Conservation (phyloP, 2,797 vertebrate species). For the Pangasius mekongensis region DNA sequence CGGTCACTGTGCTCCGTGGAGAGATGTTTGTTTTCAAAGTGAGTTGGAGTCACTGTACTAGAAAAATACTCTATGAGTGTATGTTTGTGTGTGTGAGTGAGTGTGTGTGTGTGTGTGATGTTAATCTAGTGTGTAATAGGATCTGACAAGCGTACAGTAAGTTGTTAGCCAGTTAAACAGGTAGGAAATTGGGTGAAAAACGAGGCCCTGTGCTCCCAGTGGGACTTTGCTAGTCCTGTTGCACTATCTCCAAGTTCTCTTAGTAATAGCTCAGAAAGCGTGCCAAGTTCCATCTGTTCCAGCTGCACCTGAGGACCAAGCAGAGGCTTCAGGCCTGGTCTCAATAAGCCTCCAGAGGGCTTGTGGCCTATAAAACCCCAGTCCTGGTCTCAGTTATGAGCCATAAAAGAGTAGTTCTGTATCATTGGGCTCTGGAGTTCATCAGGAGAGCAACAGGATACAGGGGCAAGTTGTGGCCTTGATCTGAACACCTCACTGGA, state of each 20-base stretch:
- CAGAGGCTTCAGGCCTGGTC: slow-evolving; percentile 62
- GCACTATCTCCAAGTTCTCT: slow-evolving; percentile 9
- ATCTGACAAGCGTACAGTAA: slow-evolving; percentile 22
- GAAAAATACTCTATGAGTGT: background rate
- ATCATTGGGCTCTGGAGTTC: slow-evolving; percentile 62
- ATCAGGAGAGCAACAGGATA: slow-evolving; percentile 65
- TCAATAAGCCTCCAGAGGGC: slow-evolving; percentile 68
- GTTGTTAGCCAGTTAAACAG: slow-evolving; percentile 20
- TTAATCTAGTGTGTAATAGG: slow-evolving; percentile 14
- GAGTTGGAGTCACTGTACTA: slow-evolving; percentile 30
- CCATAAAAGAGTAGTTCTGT: slow-evolving; percentile 57
- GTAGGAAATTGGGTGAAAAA: slow-evolving; percentile 13
- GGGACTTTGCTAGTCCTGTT: slow-evolving; percentile 4
- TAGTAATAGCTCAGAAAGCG: slow-evolving; percentile 22
- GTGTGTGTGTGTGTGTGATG: background rate
- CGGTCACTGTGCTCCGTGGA: slow-evolving; percentile 89
- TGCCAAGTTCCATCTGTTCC: slow-evolving; percentile 48
- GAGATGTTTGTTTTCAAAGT: slow-evolving; percentile 99
- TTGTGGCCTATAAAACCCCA: slow-evolving; percentile 65
- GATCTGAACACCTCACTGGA: background rate
- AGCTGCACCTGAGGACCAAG: slow-evolving; percentile 55
- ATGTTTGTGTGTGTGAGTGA: background rate
- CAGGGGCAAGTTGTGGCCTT: slow-evolving; percentile 1
- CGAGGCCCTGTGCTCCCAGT: slow-evolving; percentile 1
- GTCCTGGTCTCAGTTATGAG: slow-evolving; percentile 61